A percentile compares a stretch with the other conserved stretches of the same genome.
Evolutionary conservation across 1,140 invertebrate genomes (phyloP).

Genomic region (Orius laevigatus): DNA sequence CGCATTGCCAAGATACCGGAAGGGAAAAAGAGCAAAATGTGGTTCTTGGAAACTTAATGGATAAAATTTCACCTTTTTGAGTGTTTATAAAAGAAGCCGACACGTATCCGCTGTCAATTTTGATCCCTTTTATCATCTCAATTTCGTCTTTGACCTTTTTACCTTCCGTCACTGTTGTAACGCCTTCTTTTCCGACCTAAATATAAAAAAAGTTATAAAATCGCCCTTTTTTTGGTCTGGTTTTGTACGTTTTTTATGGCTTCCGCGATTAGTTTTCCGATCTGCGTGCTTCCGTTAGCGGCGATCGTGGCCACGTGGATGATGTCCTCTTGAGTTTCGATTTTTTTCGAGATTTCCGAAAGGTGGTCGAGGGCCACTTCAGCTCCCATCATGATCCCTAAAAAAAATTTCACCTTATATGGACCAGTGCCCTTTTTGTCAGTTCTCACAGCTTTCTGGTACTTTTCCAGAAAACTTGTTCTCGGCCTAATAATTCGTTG

Average conservation of each 20-base stretch:
- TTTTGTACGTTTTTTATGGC: slow-evolving; percentile 62
- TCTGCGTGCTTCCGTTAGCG: slow-evolving; percentile 51
- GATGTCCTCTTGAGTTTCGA: slow-evolving; percentile 62
- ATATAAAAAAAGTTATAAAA: slow-evolving; percentile 36
- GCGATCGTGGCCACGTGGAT: slow-evolving; percentile 62
- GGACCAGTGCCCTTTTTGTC: too few species aligned
- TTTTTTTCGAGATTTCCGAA: slow-evolving; percentile 42
- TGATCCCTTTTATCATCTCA: slow-evolving; percentile 57
- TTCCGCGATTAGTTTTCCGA: slow-evolving; percentile 48
- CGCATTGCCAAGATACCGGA: too few species aligned
- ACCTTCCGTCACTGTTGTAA: slow-evolving; percentile 63
- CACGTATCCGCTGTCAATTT: slow-evolving; percentile 61
- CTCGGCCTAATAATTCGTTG: too few species aligned
- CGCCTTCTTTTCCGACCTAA: slow-evolving; percentile 55
- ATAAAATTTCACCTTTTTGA: background rate
- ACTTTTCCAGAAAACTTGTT: too few species aligned
- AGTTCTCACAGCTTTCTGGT: too few species aligned
- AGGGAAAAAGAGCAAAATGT: too few species aligned
- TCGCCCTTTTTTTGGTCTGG: slow-evolving; percentile 60
- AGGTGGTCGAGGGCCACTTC: slow-evolving; percentile 42
- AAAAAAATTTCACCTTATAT: too few species aligned
- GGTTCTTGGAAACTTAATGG: too few species aligned
- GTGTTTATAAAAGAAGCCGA: slow-evolving; percentile 61
- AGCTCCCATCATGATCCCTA: slow-evolving; percentile 50
- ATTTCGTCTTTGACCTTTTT: slow-evolving; percentile 54